Evolutionary conservation across 1,140 invertebrate genomes (phyloP).

Genomic region (Hydropsyche tenuis): DNA sequence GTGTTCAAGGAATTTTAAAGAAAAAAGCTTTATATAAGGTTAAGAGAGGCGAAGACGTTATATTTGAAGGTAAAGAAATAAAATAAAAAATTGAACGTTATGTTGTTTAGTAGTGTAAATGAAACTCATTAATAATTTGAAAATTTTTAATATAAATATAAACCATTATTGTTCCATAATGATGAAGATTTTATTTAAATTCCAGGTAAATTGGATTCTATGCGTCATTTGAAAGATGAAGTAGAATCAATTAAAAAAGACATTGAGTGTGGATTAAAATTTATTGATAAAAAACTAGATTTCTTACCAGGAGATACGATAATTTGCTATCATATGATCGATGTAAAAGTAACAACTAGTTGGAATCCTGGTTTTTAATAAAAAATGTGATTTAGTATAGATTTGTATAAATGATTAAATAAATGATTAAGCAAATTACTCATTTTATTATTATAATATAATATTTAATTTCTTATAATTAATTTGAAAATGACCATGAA

Average conservation of each 20-base stretch:
- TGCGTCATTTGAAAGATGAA: slow-evolving; percentile 90
- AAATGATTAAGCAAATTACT: too few relatives aligned
- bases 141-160: too few relatives aligned
- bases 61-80: slow-evolving; percentile 73
- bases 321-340: slow-evolving; percentile 74
- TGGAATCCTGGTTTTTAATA: slow-evolving; percentile 88
- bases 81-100: neutral
- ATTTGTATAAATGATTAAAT: neutral
- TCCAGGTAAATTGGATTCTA: slow-evolving; percentile 78
- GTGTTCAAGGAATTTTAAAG: slow-evolving; percentile 78
- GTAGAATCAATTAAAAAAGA: slow-evolving; percentile 83
- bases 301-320: slow-evolving; percentile 81
- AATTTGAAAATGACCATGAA: too few relatives aligned
- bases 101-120: too few relatives aligned
- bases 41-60: slow-evolving; percentile 70
- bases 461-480: too few relatives aligned
- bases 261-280: slow-evolving; percentile 85
- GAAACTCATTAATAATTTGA: too few relatives aligned
- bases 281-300: slow-evolving; percentile 69
- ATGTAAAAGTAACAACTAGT: slow-evolving; percentile 68
- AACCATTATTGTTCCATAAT: too few relatives aligned
- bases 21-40: slow-evolving; percentile 74
- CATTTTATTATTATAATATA: too few relatives aligned
- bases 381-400: neutral
- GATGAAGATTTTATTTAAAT: too few relatives aligned